These are phyloP conservation scores for Corydoras maculifer DNA, from an alignment of 2,113 vertebrate genomes.

Conservation along the genomic window DNA sequence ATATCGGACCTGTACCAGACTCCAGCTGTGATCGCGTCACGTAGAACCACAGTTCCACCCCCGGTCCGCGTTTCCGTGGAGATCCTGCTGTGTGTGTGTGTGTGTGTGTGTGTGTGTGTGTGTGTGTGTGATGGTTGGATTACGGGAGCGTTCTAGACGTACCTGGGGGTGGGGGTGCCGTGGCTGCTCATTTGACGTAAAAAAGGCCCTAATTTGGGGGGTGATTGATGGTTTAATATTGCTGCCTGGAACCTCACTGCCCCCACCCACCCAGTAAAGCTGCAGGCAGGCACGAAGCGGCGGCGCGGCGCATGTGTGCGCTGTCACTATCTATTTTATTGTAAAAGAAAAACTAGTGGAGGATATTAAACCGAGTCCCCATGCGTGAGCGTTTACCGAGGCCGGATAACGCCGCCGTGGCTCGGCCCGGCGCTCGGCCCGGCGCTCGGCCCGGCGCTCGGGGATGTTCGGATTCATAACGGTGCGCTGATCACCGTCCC, in stretches of 20 bases:
- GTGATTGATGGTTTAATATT: constrained; percentile 83
- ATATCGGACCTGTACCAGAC: too few species aligned
- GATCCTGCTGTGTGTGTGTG: neutral
- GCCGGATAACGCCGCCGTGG: too few species aligned
- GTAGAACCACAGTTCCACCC: too few species aligned
- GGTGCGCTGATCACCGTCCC: too few species aligned
- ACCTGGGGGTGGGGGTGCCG: constrained; percentile 65
- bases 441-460: too few species aligned
- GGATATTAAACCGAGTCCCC: constrained; percentile 69
- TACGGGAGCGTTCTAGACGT: constrained; percentile 63
- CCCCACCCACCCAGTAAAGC: constrained; percentile 73
- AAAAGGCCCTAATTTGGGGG: constrained; percentile 70
- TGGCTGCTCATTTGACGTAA: constrained; percentile 69
- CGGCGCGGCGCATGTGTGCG: constrained; percentile 58
- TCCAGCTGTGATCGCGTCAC: too few species aligned
- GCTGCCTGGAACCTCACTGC: constrained; percentile 73
- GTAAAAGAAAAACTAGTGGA: constrained; percentile 51
- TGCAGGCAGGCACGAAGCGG: constrained; percentile 64
- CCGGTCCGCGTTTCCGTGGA: too few species aligned
- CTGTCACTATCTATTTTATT: constrained; percentile 73
- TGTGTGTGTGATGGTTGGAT: constrained; percentile 46
- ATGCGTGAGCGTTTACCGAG: constrained; percentile 37
- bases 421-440: too few species aligned
- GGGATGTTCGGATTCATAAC: too few species aligned
- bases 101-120: constrained; percentile 1